phyloP scores from a whole-genome alignment of 2,113 vertebrate species.

The Murina feae region DNA sequence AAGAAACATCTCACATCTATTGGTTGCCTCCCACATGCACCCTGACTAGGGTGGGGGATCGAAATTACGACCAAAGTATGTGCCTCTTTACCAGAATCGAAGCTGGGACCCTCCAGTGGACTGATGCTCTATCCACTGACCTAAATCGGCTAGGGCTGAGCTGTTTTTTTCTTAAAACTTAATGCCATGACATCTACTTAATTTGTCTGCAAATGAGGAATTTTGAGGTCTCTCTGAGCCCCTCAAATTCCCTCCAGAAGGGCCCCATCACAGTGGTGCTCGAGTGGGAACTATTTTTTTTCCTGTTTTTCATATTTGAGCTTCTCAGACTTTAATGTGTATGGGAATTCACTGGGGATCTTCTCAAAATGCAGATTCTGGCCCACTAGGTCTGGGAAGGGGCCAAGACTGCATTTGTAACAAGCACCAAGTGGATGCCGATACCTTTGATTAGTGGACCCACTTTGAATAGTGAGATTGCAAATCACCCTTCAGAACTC shows the following conservation, averaged over 20 bases:
- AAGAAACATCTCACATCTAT: too few species aligned
- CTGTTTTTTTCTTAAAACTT: neutral
- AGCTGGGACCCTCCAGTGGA: too few species aligned
- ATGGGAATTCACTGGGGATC: neutral
- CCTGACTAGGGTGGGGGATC: too few species aligned
- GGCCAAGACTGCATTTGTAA: neutral
- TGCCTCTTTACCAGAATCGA: too few species aligned
- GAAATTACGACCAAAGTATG: too few species aligned
- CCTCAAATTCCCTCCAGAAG: neutral
- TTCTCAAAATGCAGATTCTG: conserved; percentile 28
- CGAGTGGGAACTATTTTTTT: neutral
- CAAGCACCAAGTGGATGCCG: neutral
- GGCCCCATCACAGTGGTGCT: neutral
- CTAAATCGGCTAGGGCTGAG: too few species aligned
- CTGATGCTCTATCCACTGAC: too few species aligned
- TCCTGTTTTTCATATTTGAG: neutral
- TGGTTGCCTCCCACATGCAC: too few species aligned
- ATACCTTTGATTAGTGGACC: neutral
- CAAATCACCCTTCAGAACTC: neutral
- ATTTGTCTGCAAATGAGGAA: neutral
- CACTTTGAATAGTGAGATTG: neutral
- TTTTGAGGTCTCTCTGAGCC: neutral
- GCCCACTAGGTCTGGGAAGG: neutral
- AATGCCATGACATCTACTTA: neutral
- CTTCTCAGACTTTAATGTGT: conserved; percentile 21